Evolutionary conservation across 1,140 invertebrate species (phyloP), one percentile per base, ranked within the genome.

Genomic region (Camponotus vicinus): DNA sequence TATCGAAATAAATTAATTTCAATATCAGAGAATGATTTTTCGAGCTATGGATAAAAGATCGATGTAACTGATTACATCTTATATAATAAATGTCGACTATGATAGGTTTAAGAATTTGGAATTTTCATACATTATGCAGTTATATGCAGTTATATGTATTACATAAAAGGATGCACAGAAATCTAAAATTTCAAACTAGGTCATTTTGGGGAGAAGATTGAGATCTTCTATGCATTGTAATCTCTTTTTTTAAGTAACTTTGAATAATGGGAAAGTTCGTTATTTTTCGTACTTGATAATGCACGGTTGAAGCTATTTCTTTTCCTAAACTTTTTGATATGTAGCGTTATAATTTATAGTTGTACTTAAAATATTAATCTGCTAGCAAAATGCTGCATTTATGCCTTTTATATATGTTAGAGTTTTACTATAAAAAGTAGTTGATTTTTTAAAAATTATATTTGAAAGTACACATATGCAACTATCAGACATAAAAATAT

Each of bases 241-340:
- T 75, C 71, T 80, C 15, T 70, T 21, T 80, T 55, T 37, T 40
- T 55, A 80, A 70, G 45, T 67, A 70, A 80, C 45, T 70, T 9
- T 8, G 64, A 80, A 55, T 52, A 69, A 80, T 55, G n/a, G n/a
- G 13, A 80, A 80, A 80, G 64, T 80, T 70, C 21, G 45, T 70
- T 80, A 80, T 80, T 80, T 80, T 80, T 80, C 45, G 8, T 15
- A 49, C 45, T 70, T 55, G 77, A 55, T 80, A 69, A 69, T 70
- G 69, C 4, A 13, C n/a, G 9, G 21, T 70, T 80, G 27, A 80
- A 80, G 37, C 15, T 83, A 52, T 83, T 76, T 63, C 37, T 83
- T 63, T 6, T 61, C 0, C 11, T 45, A 4, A 80, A 70, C 63
- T 80, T 80, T 64, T 55, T 70, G 34, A 70, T 70, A 40, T 55